Evolutionary conservation across 92 coral and sea anemone species (phyloP).

Genomic region (Zoanthus sansibaricus): DNA sequence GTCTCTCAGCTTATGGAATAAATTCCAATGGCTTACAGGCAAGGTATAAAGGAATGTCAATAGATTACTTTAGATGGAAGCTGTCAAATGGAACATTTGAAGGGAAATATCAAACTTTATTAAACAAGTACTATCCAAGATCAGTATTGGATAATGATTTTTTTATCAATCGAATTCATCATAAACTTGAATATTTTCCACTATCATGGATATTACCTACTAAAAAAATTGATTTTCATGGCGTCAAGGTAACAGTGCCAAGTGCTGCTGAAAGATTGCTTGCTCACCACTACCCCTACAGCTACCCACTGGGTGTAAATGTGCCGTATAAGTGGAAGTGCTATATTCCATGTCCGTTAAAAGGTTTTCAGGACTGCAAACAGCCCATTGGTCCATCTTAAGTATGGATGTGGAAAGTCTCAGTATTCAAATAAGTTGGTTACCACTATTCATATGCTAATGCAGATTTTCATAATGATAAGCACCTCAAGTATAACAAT

Average conservation of each 20-base stretch:
- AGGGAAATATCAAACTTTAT: conserved; percentile 56
- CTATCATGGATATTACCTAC: conserved; percentile 75
- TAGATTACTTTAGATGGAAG: conserved; percentile 82
- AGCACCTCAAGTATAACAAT: no score
- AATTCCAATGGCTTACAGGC: conserved; percentile 74
- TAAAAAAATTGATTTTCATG: conserved; percentile 67
- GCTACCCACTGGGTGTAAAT: conserved; percentile 60
- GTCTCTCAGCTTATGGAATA: conserved; percentile 67
- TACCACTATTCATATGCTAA: no score
- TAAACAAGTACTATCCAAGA: conserved; percentile 75
- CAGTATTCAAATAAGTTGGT: no score
- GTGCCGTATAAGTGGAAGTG: conserved; percentile 95
- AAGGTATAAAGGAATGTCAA: conserved; percentile 34
- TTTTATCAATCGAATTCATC: conserved; percentile 55
- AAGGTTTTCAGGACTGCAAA: no score
- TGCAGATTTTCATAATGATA: no score
- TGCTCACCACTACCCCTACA: conserved; percentile 73
- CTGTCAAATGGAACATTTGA: conserved; percentile 43
- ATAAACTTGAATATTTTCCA: conserved; percentile 70
- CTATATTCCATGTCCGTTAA: conserved; percentile 72
- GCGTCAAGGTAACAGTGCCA: conserved; percentile 73
- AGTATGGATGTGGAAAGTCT: no score
- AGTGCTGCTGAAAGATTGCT: conserved; percentile 62
- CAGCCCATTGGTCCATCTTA: no score
- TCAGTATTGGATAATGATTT: conserved; percentile 63